Percentiles rank a stretch among this genome's conserved stretches.
These are phyloP conservation scores for Zoanthus sansibaricus DNA, from an alignment of 92 coral and sea anemone genomes.

Conservation along the genomic window DNA sequence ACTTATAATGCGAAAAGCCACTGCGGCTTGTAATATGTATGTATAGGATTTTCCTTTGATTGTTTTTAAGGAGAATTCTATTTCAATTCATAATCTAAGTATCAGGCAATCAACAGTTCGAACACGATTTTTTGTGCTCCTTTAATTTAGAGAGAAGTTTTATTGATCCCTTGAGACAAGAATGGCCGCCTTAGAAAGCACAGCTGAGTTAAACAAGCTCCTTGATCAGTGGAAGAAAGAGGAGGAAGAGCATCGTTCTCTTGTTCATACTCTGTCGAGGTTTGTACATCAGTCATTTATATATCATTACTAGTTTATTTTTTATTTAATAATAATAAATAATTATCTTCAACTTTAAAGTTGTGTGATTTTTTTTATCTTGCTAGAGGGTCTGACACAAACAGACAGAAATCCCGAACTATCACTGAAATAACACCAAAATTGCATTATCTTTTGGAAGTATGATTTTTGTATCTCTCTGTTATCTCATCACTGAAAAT, in stretches of 20 bases:
- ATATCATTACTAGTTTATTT: not conserved
- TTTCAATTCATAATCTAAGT: not conserved
- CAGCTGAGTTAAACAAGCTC: slow-evolving; percentile 69
- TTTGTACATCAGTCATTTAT: not conserved
- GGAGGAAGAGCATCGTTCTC: slow-evolving; percentile 79
- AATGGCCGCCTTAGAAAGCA: slow-evolving; percentile 91
- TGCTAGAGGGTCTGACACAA: no score
- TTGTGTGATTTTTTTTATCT: no score
- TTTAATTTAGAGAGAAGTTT: not conserved
- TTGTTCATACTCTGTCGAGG: slow-evolving; percentile 82
- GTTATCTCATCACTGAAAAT: no score
- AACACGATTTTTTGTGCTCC: no score
- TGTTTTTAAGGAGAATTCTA: not conserved
- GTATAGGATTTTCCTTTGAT: not conserved
- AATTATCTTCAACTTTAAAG: no score
- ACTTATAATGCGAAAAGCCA: not conserved
- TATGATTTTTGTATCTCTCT: no score
- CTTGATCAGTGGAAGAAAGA: slow-evolving; percentile 88
- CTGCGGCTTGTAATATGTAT: not conserved
- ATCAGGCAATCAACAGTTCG: not conserved
- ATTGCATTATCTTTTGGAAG: no score
- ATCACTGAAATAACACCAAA: no score
- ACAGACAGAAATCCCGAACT: no score
- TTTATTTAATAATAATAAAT: no score
- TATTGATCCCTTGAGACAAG: not conserved